A percentile compares a stretch with the other conserved stretches of the same genome.
These are phyloP conservation scores for Tetramorium bicarinatum DNA, from an alignment of 2,888 invertebrate genomes.

Conservation along the genomic window DNA sequence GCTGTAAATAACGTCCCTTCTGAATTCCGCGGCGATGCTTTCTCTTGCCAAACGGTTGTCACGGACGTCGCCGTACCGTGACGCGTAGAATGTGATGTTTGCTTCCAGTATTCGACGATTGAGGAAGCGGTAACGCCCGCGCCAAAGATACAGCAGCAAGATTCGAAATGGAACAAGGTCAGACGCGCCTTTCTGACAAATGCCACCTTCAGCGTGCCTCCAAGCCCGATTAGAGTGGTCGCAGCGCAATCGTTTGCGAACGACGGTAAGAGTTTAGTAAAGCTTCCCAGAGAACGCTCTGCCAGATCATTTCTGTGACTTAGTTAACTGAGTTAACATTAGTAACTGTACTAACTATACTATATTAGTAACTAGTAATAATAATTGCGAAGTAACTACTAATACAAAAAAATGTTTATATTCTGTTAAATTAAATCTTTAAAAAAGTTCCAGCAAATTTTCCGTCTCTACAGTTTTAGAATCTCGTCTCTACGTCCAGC, in stretches of 20 bases:
- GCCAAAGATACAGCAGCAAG: slow-evolving; percentile 87
- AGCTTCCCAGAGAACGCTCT: background rate
- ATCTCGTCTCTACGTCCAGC: background rate
- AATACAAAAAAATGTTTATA: background rate
- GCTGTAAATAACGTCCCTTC: background rate
- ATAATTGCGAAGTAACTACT: background rate
- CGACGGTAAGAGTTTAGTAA: slow-evolving; percentile 75
- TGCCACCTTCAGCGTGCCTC: slow-evolving; percentile 89
- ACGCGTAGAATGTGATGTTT: slow-evolving; percentile 21
- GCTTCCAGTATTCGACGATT: slow-evolving; percentile 64
- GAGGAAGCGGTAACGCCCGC: slow-evolving; percentile 59
- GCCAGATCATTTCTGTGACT: background rate
- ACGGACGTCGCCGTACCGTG: background rate
- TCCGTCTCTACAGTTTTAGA: background rate
- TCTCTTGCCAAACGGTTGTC: slow-evolving; percentile 8
- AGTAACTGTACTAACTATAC: background rate
- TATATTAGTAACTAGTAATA: too few relatives aligned
- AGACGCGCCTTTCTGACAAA: slow-evolving; percentile 91
- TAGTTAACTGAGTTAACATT: background rate
- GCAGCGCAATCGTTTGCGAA: slow-evolving; percentile 68
- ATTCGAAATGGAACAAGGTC: slow-evolving; percentile 92
- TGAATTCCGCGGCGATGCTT: slow-evolving; percentile 1
- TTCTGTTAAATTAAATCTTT: background rate
- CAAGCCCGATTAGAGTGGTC: slow-evolving; percentile 89
- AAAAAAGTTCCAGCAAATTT: background rate